Percentiles rank a stretch among this genome's conserved stretches.
phyloP scores from a whole-genome alignment of 2,888 invertebrate species.

The Papilio gigon region DNA sequence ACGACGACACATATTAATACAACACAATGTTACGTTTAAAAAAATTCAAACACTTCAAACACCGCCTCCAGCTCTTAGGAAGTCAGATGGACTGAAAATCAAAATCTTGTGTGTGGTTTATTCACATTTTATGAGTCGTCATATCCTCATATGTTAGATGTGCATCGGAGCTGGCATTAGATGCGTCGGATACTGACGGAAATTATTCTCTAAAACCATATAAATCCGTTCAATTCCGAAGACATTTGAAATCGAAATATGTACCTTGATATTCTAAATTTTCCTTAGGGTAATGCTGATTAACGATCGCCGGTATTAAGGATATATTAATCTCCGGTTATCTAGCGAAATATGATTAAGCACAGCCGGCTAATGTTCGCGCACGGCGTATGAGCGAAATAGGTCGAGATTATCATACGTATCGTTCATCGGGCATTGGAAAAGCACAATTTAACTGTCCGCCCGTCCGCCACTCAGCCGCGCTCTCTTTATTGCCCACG shows the following conservation, averaged over 20 bases:
- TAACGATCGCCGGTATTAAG: neutral
- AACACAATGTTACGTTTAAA: neutral
- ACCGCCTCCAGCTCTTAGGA: neutral
- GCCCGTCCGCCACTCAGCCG: constrained; percentile 32
- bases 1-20: neutral
- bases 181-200: no score
- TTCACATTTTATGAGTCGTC: neutral
- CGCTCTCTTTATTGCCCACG: constrained; percentile 36
- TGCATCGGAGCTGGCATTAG: no score
- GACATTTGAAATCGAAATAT: neutral
- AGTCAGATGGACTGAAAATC: neutral
- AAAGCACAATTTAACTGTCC: constrained; percentile 40
- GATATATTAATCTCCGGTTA: constrained; percentile 35
- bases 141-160: no score
- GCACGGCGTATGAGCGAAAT: constrained; percentile 32
- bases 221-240: neutral
- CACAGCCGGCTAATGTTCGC: constrained; percentile 24
- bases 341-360: constrained; percentile 40
- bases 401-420: constrained; percentile 38
- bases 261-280: constrained; percentile 20
- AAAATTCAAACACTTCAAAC: constrained; percentile 4
- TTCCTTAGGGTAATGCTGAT: constrained; percentile 23
- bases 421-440: constrained; percentile 36
- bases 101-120: neutral
- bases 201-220: neutral